Conservation (phyloP, 1,140 invertebrate species). For the Tenebrio molitor region DNA sequence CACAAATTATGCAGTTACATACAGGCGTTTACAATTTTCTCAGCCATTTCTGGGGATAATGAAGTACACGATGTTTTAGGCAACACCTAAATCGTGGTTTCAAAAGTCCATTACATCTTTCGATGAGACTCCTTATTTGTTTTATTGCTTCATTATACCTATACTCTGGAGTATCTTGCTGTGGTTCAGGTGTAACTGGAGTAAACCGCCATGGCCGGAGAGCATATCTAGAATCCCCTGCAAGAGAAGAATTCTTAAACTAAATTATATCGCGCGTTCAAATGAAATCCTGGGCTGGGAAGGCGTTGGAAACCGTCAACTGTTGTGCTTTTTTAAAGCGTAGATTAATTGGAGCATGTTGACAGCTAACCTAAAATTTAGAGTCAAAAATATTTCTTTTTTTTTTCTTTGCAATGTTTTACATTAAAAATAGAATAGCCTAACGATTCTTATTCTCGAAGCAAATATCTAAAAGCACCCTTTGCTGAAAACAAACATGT, state of each 20-base stretch:
- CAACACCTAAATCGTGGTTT: constrained; percentile 60
- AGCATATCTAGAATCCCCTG: constrained; percentile 52
- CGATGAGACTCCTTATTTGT: constrained; percentile 50
- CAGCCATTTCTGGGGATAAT: constrained; percentile 59
- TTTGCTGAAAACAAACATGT: too few species aligned
- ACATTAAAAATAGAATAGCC: too few species aligned
- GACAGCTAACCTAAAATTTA: too few species aligned
- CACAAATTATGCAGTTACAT: not conserved
- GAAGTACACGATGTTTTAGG: constrained; percentile 56
- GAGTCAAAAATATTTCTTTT: too few species aligned
- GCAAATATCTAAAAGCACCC: too few species aligned
- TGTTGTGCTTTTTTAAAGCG: too few species aligned
- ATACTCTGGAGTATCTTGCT: constrained; percentile 41
- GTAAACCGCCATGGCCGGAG: constrained; percentile 55
- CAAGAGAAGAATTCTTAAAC: not conserved
- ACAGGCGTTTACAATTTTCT: constrained; percentile 56
- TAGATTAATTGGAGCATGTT: too few species aligned
- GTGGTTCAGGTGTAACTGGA: constrained; percentile 45
- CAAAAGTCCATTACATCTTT: constrained; percentile 59
- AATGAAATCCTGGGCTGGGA: too few species aligned
- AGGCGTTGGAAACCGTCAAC: too few species aligned
- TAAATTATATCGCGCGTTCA: too few species aligned
- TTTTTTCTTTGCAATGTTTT: too few species aligned
- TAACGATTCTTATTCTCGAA: too few species aligned
- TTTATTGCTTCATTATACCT: constrained; percentile 29